Base-by-base conservation (phyloP, 2,888 invertebrate genomes). In the Agrotis segetum region DNA sequence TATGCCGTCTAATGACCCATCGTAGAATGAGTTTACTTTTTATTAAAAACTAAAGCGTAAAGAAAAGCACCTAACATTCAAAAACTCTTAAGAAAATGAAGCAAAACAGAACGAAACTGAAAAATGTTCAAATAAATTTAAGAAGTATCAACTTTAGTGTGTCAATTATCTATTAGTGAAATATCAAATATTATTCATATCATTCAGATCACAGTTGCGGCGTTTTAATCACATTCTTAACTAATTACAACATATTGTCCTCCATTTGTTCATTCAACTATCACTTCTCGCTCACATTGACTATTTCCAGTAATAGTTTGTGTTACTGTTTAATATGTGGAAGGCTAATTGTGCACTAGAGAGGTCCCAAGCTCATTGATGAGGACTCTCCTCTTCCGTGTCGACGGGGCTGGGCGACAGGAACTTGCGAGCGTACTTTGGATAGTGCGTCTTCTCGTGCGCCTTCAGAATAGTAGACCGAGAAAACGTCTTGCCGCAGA, bases 371-470 rank as follows among this genome's bases (percentile, higher is more conserved):
- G 81, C 90, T 96, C 96, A 96, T 94, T 98, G 97, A 95, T 98
- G 98, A 88, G 97, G 98, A 91, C 97, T 97, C 92, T 98, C 98
- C 93, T 98, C 98, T 93, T 98, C 97, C 75, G 98, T 98, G 92
- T 98, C 98, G 87, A 98, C 97, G 84, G 98, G 98, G 93, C 98
- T 98, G 84, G 98, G 98, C 88, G 98, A 98, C 87, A 98, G 96
- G 96, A 98, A 98, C 96, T 98, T 98, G 88, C 98, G 97, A 92
- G 98, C 98, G 93, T 98, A 98, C 96, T 98, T 98, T 84, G 98
- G 98, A 95, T 98, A 98, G 94, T 99, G 99, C 80, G 98, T 98
- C 96, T 99, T 99, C 95, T 99, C 98, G 94, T 99, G 99, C 87
- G 98, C 98, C 95, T 99, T 99, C 86, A 99, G 96, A 93, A 99